A percentile compares a stretch with the other conserved stretches of the same genome.
phyloP scores from a whole-genome alignment of 1,140 invertebrate genomes.

The Acyrthosiphon pisum region DNA sequence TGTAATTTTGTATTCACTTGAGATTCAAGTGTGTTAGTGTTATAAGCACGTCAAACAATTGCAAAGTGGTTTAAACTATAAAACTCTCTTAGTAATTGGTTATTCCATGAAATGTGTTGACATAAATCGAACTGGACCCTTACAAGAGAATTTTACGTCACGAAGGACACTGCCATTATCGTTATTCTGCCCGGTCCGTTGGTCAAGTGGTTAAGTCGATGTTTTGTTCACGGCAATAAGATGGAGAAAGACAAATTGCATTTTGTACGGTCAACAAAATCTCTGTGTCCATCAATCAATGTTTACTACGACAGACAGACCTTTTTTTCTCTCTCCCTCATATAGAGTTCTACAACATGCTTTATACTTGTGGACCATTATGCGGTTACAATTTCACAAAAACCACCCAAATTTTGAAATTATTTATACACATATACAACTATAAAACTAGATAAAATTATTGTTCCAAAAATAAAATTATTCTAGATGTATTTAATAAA shows the following conservation, averaged over 20 bases:
- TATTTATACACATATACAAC: background rate
- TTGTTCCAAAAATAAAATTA: background rate
- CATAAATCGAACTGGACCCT: constrained; percentile 30
- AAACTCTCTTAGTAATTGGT: constrained; percentile 21
- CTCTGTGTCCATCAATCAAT: constrained; percentile 51
- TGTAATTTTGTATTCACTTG: background rate
- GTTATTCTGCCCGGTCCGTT: constrained; percentile 14
- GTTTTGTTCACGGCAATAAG: constrained; percentile 46
- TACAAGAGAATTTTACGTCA: background rate
- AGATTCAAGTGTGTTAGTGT: background rate
- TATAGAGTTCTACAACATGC: background rate
- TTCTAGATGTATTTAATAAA: background rate
- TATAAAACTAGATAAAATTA: background rate
- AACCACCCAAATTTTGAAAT: background rate
- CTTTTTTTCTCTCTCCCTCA: background rate
- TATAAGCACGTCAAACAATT: background rate
- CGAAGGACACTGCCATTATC: constrained; percentile 14
- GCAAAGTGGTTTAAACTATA: background rate
- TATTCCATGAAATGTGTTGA: constrained; percentile 22
- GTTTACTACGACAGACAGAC: background rate
- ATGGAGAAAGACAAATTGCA: constrained; percentile 52
- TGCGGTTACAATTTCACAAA: background rate
- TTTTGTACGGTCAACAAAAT: constrained; percentile 49
- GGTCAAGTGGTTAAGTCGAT: constrained; percentile 39
- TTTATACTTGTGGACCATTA: background rate